A percentile compares a stretch with the other conserved stretches of the same genome.
These are phyloP conservation scores for Crocodylus rhombifer DNA, from an alignment of 2,797 vertebrate species.

Conservation along the genomic window DNA sequence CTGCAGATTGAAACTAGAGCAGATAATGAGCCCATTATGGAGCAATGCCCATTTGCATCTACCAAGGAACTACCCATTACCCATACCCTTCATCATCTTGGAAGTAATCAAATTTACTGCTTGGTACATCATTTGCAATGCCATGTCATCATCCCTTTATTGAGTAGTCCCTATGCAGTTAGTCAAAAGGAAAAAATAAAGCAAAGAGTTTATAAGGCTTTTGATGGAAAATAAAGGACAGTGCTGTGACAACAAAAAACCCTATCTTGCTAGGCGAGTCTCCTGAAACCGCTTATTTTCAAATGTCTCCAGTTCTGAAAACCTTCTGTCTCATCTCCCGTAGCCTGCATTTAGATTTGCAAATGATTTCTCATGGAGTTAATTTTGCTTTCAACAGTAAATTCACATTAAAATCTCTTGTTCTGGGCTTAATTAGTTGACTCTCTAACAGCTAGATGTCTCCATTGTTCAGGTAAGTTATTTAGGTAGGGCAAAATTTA, in stretches of 20 bases:
- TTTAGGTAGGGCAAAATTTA: background rate
- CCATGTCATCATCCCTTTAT: background rate
- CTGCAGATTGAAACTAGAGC: background rate
- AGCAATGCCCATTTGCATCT: background rate
- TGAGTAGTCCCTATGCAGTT: background rate
- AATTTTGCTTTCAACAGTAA: constrained; percentile 42
- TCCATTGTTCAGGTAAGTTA: background rate
- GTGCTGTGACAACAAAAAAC: background rate
- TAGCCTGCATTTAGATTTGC: constrained; percentile 44
- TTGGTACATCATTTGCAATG: accelerated
- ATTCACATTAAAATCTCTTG: constrained; percentile 29
- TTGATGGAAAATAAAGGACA: background rate
- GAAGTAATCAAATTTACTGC: background rate
- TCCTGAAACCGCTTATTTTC: constrained; percentile 14
- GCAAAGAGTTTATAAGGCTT: background rate
- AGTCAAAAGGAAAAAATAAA: background rate
- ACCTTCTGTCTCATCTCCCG: constrained; percentile 23
- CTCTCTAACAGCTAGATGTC: constrained; percentile 1
- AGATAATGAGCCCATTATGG: background rate
- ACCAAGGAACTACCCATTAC: background rate
- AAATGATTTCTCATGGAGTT: constrained; percentile 39
- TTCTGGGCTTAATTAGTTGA: constrained; percentile 34
- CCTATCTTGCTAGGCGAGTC: constrained; percentile 21
- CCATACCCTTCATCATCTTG: background rate
- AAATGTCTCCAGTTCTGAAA: background rate